Evolutionary conservation across 2,797 vertebrate species (phyloP), one percentile per base, ranked within the genome.

Genomic region (Selene dorsalis): DNA sequence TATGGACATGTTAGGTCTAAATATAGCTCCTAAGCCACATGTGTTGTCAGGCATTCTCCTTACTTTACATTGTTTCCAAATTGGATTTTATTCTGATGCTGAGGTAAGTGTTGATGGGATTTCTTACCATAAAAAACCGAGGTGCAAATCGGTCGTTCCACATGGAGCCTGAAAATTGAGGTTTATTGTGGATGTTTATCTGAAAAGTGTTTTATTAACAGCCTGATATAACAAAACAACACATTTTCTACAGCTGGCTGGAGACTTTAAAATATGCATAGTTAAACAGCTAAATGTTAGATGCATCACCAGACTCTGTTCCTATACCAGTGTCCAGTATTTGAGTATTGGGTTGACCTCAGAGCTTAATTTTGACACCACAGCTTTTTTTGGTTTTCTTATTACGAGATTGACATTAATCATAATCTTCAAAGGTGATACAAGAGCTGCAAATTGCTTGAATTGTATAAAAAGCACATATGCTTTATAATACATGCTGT

Each of bases 121-220:
- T 77, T 63, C 17, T 47, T 48, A n/a, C 47, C 43, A 68, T 61
- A 28, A 18, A 35, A 35, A 35, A 12, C 26, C 22, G 0, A 69
- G 32, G 55, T 74, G 30, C n/a, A 76, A 73, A 73, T 63, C 69
- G n/a, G 38, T 38, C 35, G 20, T 22, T 70, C 32, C 45, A n/a
- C 41, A 50, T 57, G 69, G 22, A 26, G 5, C 8, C 0, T 22
- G 11, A 38, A 73, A 63, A 0, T 26, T 41, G 0, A 48, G 7
- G 61, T 45, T 58, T 24, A 56, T 60, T 32, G 6, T 57, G 32
- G 14, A 62, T 20, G n/a, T 45, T 55, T 55, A 45, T 16, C 32
- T 28, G 35, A 62, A 74, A 63, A 66, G 9, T 26, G 28, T 63
- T 68, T 20, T n/a, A 48, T 26, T 30, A 26, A 47, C 17, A 47